Evolutionary conservation across 2,888 invertebrate species (phyloP), one percentile per base, ranked within the genome.

Genomic region (Melikaiella ostensackeni): DNA sequence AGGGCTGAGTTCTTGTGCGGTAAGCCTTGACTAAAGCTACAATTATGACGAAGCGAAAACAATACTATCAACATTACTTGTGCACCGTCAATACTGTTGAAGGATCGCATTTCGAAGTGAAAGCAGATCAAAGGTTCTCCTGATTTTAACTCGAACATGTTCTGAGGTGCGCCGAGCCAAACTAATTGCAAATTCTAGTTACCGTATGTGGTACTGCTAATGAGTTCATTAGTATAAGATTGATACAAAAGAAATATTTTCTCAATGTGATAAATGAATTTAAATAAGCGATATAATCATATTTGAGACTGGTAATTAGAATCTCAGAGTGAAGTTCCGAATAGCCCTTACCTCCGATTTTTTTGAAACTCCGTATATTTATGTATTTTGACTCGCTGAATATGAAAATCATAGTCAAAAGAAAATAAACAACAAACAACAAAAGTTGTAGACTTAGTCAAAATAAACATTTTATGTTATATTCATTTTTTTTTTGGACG

Each of bases 31-130:
- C 76, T 46, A 76, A 16, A 64, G 79, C 78, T 79, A 78, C 78
- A 76, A 76, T 76, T 59, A n/a, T 74, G 78, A 75, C 50, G 78
- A 42, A 80, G 33, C 27, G 80, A 59, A 63, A 42, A 46, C 55
- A 80, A 46, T 33, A 77, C 57, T 77, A 80, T 75, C 73, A 82
- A 77, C 73, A 74, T 78, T 78, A 82, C 73, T 76, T 81, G 81
- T 21, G 13, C n/a, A 1, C 9, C 30, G 21, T 55, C 5, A 46
- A 50, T 50, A 30, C 33, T 33, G 46, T 33, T 50, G 9, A 50
- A 30, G 2, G 11, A 70, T 27, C 11, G 27, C 70, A 70, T 70
- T 55, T 50, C 13, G 30, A 46, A 7, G 9, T 5, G 1, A 50
- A 33, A 24, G 16, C 19, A 4, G 6, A 70, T n/a, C 11, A 50